A percentile compares a stretch with the other conserved stretches of the same genome.
Conservation (phyloP, 2,888 invertebrate genomes). For the Neoascia interrupta region DNA sequence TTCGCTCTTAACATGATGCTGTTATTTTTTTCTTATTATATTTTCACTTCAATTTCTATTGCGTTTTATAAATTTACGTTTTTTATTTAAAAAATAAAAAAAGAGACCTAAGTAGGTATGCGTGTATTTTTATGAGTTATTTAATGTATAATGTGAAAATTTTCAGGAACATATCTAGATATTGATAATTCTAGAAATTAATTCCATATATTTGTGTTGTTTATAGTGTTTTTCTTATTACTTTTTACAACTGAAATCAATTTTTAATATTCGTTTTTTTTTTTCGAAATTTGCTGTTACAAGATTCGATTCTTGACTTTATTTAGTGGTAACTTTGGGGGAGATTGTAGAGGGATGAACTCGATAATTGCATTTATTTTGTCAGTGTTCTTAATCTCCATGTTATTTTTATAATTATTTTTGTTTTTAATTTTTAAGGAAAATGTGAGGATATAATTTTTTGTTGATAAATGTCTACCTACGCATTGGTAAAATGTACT, state of each 20-base stretch:
- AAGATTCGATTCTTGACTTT: constrained; percentile 25
- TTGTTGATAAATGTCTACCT: constrained; percentile 61
- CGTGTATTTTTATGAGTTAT: constrained; percentile 26
- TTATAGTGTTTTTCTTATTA: background rate
- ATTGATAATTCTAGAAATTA: constrained; percentile 34
- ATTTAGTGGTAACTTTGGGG: constrained; percentile 37
- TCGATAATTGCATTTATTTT: constrained; percentile 37
- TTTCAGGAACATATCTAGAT: constrained; percentile 57
- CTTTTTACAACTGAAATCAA: constrained; percentile 37
- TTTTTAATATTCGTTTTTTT: constrained; percentile 11
- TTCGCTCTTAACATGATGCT: constrained; percentile 51
- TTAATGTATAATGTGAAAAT: constrained; percentile 40
- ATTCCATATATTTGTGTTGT: constrained; percentile 11
- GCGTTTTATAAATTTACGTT: constrained; percentile 60
- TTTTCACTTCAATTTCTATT: constrained; percentile 59
- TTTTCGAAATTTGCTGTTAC: constrained; percentile 19
- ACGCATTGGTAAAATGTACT: constrained; percentile 58
- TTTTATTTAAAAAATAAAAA: constrained; percentile 24
- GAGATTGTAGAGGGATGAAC: constrained; percentile 31
- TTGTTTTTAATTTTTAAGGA: constrained; percentile 6
- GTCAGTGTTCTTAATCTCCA: background rate
- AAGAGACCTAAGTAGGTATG: constrained; percentile 36
- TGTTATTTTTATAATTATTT: background rate
- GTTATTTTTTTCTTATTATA: constrained; percentile 19
- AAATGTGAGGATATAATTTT: constrained; percentile 21